phyloP scores from a whole-genome alignment of 2,888 invertebrate genomes.

The Diploptera punctata region DNA sequence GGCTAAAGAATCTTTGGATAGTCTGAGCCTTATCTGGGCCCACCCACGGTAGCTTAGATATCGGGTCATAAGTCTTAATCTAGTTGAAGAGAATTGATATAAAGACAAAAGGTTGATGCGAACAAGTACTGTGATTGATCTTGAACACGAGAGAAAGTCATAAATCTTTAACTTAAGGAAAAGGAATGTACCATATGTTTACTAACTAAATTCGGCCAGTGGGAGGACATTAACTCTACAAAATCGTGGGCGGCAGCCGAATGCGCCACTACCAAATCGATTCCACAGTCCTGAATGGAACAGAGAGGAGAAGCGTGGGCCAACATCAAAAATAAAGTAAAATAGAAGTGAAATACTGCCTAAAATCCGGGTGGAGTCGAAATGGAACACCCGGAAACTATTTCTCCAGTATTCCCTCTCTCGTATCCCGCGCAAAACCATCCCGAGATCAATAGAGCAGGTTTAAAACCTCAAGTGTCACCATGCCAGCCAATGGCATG shows the following conservation, averaged over 20 bases:
- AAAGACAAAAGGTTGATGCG: no score
- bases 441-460: conserved; percentile 19
- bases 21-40: no score
- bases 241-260: neutral
- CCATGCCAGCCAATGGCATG: conserved; percentile 4
- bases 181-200: neutral
- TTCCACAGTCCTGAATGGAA: conserved; percentile 14
- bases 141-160: no score
- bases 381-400: conserved; percentile 21
- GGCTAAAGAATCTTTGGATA: no score
- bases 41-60: no score
- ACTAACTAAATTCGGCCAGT: conserved; percentile 3
- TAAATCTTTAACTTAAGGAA: no score
- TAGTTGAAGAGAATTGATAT: no score
- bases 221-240: neutral
- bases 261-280: neutral
- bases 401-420: neutral
- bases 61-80: no score
- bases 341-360: no score
- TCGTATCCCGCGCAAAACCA: conserved; percentile 17
- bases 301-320: conserved; percentile 15
- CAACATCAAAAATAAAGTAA: neutral
- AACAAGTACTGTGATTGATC: no score
- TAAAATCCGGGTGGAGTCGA: conserved; percentile 14
- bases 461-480: conserved; percentile 12